Base-by-base conservation (phyloP, 2,113 vertebrate species). In the Hippocampus barbouri region DNA sequence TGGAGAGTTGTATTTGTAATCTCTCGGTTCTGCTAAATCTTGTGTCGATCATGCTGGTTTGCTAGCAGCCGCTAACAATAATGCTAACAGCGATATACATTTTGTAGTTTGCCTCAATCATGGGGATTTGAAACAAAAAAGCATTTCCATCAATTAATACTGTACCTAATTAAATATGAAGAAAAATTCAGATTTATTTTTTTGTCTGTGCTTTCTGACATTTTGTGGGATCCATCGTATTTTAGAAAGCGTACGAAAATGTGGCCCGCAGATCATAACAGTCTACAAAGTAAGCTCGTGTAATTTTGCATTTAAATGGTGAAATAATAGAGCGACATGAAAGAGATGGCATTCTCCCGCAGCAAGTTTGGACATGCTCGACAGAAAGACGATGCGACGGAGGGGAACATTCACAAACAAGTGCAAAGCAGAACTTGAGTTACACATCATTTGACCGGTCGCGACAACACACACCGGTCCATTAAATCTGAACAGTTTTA, bases 271-370 rank as follows among this genome's bases (percentile, higher is more conserved):
- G 38, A 79, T 78, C 80, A 49, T 8, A 43, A 66, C 69, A 68
- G 54, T 71, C 65, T 71, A 54, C 72, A 27, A 40, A 67, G 23
- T 34, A 38, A 65, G 12, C 40, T 20, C 8, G 43, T 82, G 70
- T 82, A 83, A 87, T 87, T 87, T 83, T 69, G 74, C 66, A 87
- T 83, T 65, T 75, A 80, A 87, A 85, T 83, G 70, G 70, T 74
- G 76, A 83, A 85, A 72, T 53, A 63, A 79, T 69, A 74, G 73
- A 71, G 30, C 40, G 23, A 82, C 76, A 65, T 81, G 49, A 83
- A 80, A 82, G 78, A 79, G 57, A 30, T 30, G 27, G 27, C 3
- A 74, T 87, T 90, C 83, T 86, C 86, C 30, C 14, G 23, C 75
- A 80, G 77, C 87, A 87, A 16, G 87, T 83, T 68, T 60, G 63